These are phyloP conservation scores for Camelus bactrianus DNA, from an alignment of 2,113 vertebrate species.

Conservation along the genomic window DNA sequence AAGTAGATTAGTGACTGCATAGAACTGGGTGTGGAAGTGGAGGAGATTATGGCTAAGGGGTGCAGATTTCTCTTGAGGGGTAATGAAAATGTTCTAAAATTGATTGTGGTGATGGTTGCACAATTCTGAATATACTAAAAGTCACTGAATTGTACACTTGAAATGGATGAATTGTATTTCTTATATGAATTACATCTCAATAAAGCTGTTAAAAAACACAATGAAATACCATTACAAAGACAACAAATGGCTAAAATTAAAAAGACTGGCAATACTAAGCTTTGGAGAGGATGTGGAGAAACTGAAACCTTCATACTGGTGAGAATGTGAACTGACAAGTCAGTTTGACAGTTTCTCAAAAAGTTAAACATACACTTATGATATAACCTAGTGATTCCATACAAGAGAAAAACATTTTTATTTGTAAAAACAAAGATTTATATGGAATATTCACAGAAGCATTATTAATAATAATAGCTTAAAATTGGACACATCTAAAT, in stretches of 20 bases:
- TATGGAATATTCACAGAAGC: not conserved
- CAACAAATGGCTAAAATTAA: constrained; percentile 37
- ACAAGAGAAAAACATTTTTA: constrained; percentile 14
- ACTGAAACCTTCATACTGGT: not conserved
- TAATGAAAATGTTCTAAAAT: not conserved
- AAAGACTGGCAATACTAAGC: not conserved
- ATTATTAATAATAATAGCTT: not conserved
- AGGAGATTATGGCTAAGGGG: not conserved
- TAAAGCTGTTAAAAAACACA: constrained; percentile 1
- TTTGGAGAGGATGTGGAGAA: not conserved
- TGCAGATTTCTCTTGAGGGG: not conserved
- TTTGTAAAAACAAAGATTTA: not conserved
- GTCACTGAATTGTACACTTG: not conserved
- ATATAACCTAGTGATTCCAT: not conserved
- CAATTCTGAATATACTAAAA: constrained; percentile 43
- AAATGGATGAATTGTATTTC: not conserved
- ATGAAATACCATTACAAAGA: constrained; percentile 18
- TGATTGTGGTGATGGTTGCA: not conserved
- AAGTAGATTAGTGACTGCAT: not conserved
- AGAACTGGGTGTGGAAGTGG: not conserved
- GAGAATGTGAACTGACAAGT: not conserved
- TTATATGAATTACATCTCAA: not conserved
- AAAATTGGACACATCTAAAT: not conserved
- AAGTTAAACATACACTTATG: not conserved
- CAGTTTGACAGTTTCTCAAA: not conserved